These are phyloP conservation scores for Drosophila mettleri DNA, from an alignment of 2,888 invertebrate genomes.

Conservation along the genomic window DNA sequence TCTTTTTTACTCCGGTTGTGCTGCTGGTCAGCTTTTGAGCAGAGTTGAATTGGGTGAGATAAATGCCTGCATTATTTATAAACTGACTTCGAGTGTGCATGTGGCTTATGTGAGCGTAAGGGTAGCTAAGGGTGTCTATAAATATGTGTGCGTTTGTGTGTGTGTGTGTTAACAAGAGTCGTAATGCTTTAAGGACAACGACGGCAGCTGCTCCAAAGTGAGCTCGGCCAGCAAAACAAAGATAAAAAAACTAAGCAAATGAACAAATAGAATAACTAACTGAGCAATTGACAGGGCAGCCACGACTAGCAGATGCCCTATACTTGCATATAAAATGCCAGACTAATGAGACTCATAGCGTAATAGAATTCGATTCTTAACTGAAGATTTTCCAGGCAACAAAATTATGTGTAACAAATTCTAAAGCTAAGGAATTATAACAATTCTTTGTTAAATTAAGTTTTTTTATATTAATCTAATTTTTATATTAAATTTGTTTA, in stretches of 20 bases:
- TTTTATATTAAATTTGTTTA: too few species aligned
- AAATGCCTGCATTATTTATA: constrained; percentile 65
- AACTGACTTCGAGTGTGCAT: constrained; percentile 21
- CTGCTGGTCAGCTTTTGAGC: constrained; percentile 33
- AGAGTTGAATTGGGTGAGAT: constrained; percentile 33
- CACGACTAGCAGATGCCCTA: constrained; percentile 7
- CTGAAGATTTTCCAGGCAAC: too few species aligned
- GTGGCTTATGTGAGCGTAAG: constrained; percentile 8
- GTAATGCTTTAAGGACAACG: constrained; percentile 53
- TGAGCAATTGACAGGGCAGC: neutral
- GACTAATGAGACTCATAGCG: too few species aligned
- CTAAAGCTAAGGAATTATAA: neutral
- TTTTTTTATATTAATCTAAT: too few species aligned
- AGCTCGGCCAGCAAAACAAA: constrained; percentile 3
- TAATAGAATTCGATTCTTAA: too few species aligned
- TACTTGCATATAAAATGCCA: neutral
- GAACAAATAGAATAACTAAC: constrained; percentile 38
- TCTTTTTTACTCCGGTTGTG: neutral
- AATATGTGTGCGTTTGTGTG: constrained; percentile 17
- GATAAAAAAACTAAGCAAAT: constrained; percentile 26
- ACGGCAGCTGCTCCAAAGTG: constrained; percentile 35
- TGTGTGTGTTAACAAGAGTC: constrained; percentile 40
- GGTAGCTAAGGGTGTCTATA: constrained; percentile 3
- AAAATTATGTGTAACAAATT: too few species aligned
- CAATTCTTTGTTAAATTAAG: too few species aligned